Evolutionary conservation across 1,140 invertebrate species (phyloP), one percentile per base, ranked within the genome.

Genomic region (Micrasema minimum): DNA sequence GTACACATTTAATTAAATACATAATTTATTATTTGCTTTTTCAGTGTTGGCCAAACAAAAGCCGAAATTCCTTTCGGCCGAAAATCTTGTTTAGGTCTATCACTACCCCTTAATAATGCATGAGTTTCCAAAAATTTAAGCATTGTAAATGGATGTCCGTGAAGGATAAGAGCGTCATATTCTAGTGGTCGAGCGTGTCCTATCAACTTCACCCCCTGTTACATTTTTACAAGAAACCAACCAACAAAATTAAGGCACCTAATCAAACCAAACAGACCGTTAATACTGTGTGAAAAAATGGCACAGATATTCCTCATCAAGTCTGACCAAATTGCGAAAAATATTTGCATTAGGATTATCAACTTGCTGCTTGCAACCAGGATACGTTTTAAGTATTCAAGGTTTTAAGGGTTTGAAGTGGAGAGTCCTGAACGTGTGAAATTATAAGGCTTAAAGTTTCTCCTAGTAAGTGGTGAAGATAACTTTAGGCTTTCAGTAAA

Each of bases 171-270:
- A 59, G 55, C 37, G 55, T 41, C 55, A 14, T 55, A 31, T 59
- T 59, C 55, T 59, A 59, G 65, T 67, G 48, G 64, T 18, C 16
- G 51, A 51, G 37, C 65, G 65, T 67, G 65, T 45, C 50, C 65
- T 67, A 67, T 67, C 65, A 53, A 31, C 18, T 51, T 14, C 65
- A n/a, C 35, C 10, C 37, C 55, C 38, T 43, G 35, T 41, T 38
- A 20, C 37, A 35, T 38, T 11, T 41, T 14, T 59, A 11, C 11
- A 59, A 59, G 12, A 35, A 41, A 38, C 20, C 55, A 59, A 20
- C 37, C 37, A n/a, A 43, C 26, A 4, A 59, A 35, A 41, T 16
- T 9, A 23, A 16, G 55, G 55, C 35, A 59, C 37, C 12, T 20
- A 9, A 35, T 43, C 6, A 59, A 59, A 38, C 37, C 16, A 18